Evolutionary conservation across 2,797 vertebrate genomes (phyloP).

Genomic region (Staurois parvus): DNA sequence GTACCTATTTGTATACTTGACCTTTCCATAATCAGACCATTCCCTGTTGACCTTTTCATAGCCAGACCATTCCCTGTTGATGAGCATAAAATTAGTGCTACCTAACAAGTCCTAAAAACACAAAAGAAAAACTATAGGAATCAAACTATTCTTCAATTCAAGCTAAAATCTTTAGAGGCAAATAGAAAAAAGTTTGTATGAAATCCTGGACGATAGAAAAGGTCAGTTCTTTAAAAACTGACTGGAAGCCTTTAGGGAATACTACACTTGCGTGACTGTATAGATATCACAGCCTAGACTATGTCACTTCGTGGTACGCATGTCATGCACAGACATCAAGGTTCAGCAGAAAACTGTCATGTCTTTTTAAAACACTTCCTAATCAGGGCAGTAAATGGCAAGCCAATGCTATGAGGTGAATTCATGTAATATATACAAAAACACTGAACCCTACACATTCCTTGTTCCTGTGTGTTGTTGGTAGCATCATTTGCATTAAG

Average conservation of each 20-base stretch:
- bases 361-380: neutral
- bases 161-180: neutral
- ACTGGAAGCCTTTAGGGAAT: neutral
- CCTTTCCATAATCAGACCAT: too few relatives aligned
- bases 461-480: neutral
- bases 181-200: neutral
- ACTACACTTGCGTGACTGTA: conserved; percentile 11
- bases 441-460: neutral
- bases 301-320: conserved; percentile 16
- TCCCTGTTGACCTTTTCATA: too few relatives aligned
- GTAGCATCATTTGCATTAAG: conserved; percentile 21
- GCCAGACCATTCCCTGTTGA: too few relatives aligned
- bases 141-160: too few relatives aligned
- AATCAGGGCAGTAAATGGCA: neutral
- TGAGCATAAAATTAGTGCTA: neutral
- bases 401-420: neutral
- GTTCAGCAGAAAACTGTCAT: conserved; percentile 18
- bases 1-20: too few relatives aligned
- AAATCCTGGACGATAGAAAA: neutral
- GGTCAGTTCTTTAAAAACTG: neutral
- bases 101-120: neutral
- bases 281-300: neutral
- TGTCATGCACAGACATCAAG: conserved; percentile 10
- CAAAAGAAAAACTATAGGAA: neutral
- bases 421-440: neutral